phyloP scores from a whole-genome alignment of 30 jellyfish, hydroid and myxozoan genomes.

The Aurelia sp. region DNA sequence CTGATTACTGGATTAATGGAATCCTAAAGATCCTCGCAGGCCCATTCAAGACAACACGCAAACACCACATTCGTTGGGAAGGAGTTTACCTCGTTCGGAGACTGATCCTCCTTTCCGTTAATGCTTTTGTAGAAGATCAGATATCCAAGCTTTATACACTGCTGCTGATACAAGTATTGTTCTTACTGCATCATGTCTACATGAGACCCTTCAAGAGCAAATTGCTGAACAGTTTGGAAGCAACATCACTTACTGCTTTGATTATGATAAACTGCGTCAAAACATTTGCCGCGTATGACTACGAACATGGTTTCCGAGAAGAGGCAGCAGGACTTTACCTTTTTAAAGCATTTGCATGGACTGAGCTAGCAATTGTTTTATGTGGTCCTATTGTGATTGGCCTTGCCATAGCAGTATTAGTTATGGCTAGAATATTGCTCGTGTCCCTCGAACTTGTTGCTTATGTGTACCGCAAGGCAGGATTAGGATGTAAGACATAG shows the following conservation, averaged over 20 bases:
- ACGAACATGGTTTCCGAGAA: background rate
- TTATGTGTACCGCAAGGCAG: too few relatives aligned
- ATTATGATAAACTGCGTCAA: constrained; percentile 11
- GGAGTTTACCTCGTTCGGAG: constrained; percentile 47
- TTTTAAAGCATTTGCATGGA: background rate
- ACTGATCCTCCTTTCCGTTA: constrained; percentile 14
- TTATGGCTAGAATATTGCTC: background rate
- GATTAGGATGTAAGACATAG: too few relatives aligned
- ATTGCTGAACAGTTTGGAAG: constrained; percentile 33
- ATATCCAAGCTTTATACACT: background rate
- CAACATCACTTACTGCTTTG: constrained; percentile 42
- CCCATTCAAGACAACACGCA: constrained; percentile 15
- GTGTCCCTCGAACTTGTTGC: background rate
- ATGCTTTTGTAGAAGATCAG: constrained; percentile 11
- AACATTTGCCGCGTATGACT: constrained; percentile 15
- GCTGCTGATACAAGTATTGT: constrained; percentile 24
- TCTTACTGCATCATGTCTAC: constrained; percentile 42
- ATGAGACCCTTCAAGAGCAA: constrained; percentile 45
- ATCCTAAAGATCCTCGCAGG: constrained; percentile 9
- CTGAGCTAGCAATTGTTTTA: background rate
- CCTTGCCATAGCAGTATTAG: background rate
- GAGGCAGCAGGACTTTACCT: background rate
- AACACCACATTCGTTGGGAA: constrained; percentile 37
- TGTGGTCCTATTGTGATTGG: background rate
- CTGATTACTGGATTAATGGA: background rate